Evolutionary conservation across 2,113 vertebrate genomes (phyloP).

Genomic region (Dryoscopus gambensis): DNA sequence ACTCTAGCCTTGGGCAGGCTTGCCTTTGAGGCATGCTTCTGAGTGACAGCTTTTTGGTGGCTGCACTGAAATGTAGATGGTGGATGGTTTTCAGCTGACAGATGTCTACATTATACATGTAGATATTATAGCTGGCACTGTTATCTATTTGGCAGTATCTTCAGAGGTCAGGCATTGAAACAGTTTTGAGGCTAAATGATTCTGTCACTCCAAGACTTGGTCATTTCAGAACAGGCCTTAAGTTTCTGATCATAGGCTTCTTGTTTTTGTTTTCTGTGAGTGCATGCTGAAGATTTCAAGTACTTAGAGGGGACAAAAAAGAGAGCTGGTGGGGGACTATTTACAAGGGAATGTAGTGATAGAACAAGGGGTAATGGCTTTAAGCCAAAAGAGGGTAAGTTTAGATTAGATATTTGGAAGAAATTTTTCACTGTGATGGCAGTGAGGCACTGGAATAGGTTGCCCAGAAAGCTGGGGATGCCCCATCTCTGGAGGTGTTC

Average conservation of each 20-base stretch:
- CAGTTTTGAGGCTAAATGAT: neutral
- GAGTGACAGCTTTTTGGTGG: neutral
- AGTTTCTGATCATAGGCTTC: neutral
- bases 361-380: neutral
- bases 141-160: neutral
- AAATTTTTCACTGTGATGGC: neutral
- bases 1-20: neutral
- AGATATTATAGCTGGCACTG: neutral
- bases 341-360: neutral
- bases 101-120: neutral
- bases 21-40: neutral
- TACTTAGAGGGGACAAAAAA: no score
- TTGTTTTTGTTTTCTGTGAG: neutral
- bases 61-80: neutral
- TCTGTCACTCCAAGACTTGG: neutral
- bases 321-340: neutral
- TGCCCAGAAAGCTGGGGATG: neutral
- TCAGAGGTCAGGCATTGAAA: neutral
- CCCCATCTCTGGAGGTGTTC: neutral
- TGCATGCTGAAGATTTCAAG: neutral
- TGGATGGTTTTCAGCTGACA: neutral
- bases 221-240: neutral
- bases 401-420: neutral
- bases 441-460: neutral
- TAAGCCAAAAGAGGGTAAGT: neutral